Evolutionary conservation across 2,888 invertebrate genomes (phyloP).

Genomic region (Embidobia sp.): DNA sequence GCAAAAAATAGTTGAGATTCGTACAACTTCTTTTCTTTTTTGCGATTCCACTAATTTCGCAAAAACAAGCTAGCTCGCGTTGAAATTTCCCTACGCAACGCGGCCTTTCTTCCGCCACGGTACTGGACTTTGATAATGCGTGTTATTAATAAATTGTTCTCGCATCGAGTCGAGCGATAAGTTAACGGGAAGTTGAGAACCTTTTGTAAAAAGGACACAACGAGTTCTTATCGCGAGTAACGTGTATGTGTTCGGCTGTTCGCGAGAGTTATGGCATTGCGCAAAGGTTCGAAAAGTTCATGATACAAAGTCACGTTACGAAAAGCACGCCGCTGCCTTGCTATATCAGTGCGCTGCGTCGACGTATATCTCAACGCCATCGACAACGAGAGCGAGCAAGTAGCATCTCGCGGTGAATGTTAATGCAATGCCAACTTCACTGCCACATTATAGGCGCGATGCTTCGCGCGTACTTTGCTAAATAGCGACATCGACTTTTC

Average conservation of each 20-base stretch:
- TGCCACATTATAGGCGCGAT: constrained; percentile 30
- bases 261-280: constrained; percentile 72
- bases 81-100: too few species aligned
- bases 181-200: constrained; percentile 34
- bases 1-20: too few species aligned
- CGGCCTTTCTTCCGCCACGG: too few species aligned
- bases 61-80: too few species aligned
- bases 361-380: constrained; percentile 52
- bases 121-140: constrained; percentile 3
- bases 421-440: constrained; percentile 63
- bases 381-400: constrained; percentile 64
- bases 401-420: constrained; percentile 56
- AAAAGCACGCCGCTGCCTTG: constrained; percentile 66
- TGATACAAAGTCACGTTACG: constrained; percentile 81
- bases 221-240: constrained; percentile 45
- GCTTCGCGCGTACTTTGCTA: too few species aligned
- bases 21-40: too few species aligned
- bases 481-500: too few species aligned
- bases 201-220: constrained; percentile 43
- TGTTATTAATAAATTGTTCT: constrained; percentile 26
- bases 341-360: constrained; percentile 51
- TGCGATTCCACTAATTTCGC: too few species aligned
- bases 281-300: constrained; percentile 80
- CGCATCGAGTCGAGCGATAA: constrained; percentile 1
- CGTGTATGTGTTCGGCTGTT: constrained; percentile 38